A percentile compares a stretch with the other conserved stretches of the same genome.
phyloP scores from a whole-genome alignment of 1,140 invertebrate genomes.

The Bombus sibiricus region DNA sequence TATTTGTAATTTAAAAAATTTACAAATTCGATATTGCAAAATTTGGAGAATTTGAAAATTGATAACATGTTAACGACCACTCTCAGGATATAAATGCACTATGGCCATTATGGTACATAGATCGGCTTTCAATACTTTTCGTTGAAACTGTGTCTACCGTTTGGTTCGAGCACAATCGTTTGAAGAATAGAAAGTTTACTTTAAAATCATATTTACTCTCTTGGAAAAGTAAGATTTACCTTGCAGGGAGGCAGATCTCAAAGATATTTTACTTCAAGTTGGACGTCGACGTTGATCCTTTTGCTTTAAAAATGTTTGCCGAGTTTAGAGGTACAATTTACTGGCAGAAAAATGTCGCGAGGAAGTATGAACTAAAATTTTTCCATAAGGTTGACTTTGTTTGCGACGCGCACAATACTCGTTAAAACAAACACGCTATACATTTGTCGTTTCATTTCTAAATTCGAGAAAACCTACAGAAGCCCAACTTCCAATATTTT shows the following conservation, averaged over 20 bases:
- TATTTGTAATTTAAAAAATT: not conserved
- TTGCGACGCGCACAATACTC: too few relatives aligned
- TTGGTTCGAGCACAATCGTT: not conserved
- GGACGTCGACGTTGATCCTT: not conserved
- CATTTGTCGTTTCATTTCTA: too few relatives aligned
- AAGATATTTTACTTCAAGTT: not conserved
- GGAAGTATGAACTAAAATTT: too few relatives aligned
- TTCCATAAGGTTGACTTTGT: too few relatives aligned
- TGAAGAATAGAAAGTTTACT: not conserved
- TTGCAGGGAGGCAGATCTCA: not conserved
- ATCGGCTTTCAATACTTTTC: not conserved
- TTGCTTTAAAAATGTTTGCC: not conserved
- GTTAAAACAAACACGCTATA: too few relatives aligned
- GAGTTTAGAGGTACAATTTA: not conserved
- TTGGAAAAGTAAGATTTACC: not conserved
- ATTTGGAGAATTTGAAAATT: not conserved
- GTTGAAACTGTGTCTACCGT: not conserved
- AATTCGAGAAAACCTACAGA: not conserved
- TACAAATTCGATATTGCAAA: not conserved
- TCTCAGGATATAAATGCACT: not conserved
- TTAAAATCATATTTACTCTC: not conserved
- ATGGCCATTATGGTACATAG: not conserved
- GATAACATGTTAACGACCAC: not conserved
- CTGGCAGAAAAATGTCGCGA: not conserved
- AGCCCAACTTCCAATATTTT: not conserved